Evolutionary conservation across 1,140 invertebrate species (phyloP), one percentile per base, ranked within the genome.

Genomic region (Copidosoma floridanum): DNA sequence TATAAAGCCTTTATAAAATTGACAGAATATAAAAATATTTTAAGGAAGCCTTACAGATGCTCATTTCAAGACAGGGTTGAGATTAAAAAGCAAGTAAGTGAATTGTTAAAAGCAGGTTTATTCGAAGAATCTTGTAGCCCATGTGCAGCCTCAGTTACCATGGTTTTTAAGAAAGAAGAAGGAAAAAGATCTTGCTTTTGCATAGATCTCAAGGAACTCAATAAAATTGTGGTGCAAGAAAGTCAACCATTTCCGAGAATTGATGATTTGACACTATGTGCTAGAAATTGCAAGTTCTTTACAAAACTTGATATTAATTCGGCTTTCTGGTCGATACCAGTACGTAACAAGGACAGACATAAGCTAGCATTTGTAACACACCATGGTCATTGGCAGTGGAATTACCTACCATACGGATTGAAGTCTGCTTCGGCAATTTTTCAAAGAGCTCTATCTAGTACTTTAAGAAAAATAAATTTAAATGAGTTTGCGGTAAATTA

Each of bases 321-420:
- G 27, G 53, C 53, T 20, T 56, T 56, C 53, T 56, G 53, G 53
- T 56, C 53, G 38, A 56, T 56, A 41, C 53, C 53, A 44, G 4
- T 56, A 18, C 7, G 38, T 4, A 16, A n/a, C n/a, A n/a, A n/a
- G n/a, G n/a, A n/a, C n/a, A n/a, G n/a, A n/a, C n/a, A n/a, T n/a
- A n/a, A n/a, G n/a, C n/a, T n/a, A n/a, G n/a, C n/a, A n/a, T n/a
- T n/a, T n/a, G n/a, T n/a, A n/a, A n/a, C n/a, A n/a, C n/a, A n/a
- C n/a, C n/a, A n/a, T n/a, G n/a, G n/a, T n/a, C n/a, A n/a, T n/a
- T n/a, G n/a, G n/a, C n/a, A n/a, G n/a, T n/a, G n/a, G n/a, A n/a
- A n/a, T n/a, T n/a, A n/a, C n/a, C n/a, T n/a, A n/a, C n/a, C n/a
- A 7, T 12, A 23, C 41, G 20, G 53, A 35, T 14, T 8, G 14